Evolutionary conservation across 2,113 vertebrate genomes (phyloP).

Genomic region (Holacanthus passer): DNA sequence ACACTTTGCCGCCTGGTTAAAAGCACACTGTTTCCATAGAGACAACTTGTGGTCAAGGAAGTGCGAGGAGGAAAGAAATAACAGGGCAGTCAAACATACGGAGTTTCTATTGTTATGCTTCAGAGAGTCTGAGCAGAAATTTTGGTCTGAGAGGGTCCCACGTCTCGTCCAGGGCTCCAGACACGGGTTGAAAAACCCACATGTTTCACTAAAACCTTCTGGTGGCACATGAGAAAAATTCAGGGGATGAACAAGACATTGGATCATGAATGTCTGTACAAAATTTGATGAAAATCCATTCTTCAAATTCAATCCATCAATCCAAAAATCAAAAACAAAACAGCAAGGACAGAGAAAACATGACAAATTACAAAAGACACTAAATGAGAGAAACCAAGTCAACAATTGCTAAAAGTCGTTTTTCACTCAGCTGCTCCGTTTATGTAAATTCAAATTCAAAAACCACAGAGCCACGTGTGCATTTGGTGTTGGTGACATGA

Average conservation of each 20-base stretch:
- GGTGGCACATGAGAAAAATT: no score
- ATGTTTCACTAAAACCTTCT: no score
- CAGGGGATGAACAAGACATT: no score
- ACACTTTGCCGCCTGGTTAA: conserved; percentile 27
- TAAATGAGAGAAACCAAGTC: neutral
- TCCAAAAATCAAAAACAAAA: neutral
- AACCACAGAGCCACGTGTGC: neutral
- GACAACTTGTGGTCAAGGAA: conserved; percentile 52
- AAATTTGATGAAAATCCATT: no score
- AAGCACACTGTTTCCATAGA: conserved; percentile 65
- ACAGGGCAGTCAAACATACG: conserved; percentile 14
- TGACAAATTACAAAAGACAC: neutral
- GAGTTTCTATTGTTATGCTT: conserved; percentile 15
- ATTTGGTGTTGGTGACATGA: conserved; percentile 10
- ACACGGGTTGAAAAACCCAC: neutral
- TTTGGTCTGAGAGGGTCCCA: neutral
- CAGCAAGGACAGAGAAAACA: neutral
- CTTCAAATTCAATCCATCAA: no score
- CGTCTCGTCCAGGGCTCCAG: neutral
- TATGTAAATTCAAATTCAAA: neutral
- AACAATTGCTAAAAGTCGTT: neutral
- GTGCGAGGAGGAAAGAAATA: conserved; percentile 1
- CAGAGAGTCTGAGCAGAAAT: neutral
- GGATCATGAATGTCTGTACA: no score
- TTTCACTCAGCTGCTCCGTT: no score